phyloP scores from a whole-genome alignment of 2,888 invertebrate genomes.

The Suillia variegata region DNA sequence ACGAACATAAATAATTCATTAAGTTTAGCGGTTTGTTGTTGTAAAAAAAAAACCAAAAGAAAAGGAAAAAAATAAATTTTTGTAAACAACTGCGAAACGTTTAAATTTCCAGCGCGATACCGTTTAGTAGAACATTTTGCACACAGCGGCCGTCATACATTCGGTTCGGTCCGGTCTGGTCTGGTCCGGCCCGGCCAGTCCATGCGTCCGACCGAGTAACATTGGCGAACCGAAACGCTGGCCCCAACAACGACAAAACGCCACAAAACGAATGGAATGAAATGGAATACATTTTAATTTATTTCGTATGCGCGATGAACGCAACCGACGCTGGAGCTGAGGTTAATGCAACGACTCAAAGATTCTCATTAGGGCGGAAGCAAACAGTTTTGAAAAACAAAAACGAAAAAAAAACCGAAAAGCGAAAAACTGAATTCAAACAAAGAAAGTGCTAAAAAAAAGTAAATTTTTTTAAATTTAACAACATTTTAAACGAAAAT shows the following conservation, averaged over 20 bases:
- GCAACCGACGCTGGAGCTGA: constrained; percentile 18
- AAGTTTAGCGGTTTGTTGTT: constrained; percentile 8
- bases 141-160: constrained; percentile 11
- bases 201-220: no score
- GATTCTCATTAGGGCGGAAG: constrained; percentile 20
- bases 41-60: background rate
- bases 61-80: background rate
- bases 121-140: background rate
- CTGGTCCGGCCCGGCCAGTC: background rate
- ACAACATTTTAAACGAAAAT: no score
- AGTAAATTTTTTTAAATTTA: background rate
- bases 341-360: constrained; percentile 21
- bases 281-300: constrained; percentile 14
- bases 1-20: constrained; percentile 21
- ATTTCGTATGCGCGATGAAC: constrained; percentile 12
- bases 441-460: background rate
- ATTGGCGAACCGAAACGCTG: no score
- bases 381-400: background rate
- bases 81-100: constrained; percentile 13
- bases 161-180: background rate
- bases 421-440: background rate
- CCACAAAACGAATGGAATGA: background rate
- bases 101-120: constrained; percentile 13
- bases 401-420: background rate
- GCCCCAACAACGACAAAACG: no score